A percentile compares a stretch with the other conserved stretches of the same genome.
These are phyloP conservation scores for Polyommatus iphigenia DNA, from an alignment of 2,888 invertebrate species.

Conservation along the genomic window DNA sequence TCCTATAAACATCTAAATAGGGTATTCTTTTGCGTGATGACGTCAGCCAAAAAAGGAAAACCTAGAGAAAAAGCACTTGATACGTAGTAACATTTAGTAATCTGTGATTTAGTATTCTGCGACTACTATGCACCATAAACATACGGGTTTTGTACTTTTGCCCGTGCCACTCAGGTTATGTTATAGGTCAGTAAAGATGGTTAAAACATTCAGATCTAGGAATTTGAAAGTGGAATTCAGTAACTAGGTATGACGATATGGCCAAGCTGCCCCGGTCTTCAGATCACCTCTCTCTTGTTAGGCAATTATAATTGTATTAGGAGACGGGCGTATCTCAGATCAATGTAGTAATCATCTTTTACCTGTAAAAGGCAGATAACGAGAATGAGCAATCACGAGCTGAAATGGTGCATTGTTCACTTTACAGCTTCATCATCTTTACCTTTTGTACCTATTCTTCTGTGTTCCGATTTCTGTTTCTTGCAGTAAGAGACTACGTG, in stretches of 20 bases:
- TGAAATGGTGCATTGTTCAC: not conserved
- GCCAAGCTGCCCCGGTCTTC: not conserved
- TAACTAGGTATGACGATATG: not conserved
- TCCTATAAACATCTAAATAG: too few species aligned
- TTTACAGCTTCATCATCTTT: not conserved
- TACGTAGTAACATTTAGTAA: too few species aligned
- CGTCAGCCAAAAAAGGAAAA: too few species aligned
- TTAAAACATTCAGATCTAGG: not conserved
- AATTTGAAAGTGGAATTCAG: not conserved
- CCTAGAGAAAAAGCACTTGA: too few species aligned
- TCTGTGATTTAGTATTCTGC: too few species aligned
- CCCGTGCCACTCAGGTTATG: too few species aligned
- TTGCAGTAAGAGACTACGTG: too few species aligned
- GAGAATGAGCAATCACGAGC: not conserved
- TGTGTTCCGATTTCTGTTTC: not conserved
- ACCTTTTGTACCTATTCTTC: not conserved
- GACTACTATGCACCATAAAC: too few species aligned
- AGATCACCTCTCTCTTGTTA: constrained; percentile 21
- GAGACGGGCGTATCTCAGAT: constrained; percentile 10
- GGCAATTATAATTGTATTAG: constrained; percentile 22
- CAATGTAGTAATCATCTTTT: constrained; percentile 23
- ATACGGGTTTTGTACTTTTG: too few species aligned
- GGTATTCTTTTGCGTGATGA: too few species aligned
- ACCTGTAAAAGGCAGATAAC: not conserved
- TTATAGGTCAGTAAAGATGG: too few species aligned